These are phyloP conservation scores for Petromus typicus DNA, from an alignment of 2,113 vertebrate genomes.

Conservation along the genomic window DNA sequence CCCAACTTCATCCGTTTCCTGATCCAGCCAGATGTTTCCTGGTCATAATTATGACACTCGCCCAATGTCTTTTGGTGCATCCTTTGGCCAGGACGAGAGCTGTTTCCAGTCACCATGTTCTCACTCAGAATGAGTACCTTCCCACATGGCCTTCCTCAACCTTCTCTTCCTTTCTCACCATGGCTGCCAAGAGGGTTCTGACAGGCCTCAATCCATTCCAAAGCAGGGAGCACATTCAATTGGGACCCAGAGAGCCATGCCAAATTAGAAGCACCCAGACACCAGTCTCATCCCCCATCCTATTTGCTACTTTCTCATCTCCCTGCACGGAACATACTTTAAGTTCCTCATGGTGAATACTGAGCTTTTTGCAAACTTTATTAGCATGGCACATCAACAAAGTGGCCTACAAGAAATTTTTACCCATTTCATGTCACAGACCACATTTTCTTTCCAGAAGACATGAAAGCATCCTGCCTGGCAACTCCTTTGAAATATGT, in stretches of 20 bases:
- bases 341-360: not conserved
- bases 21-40: conserved; percentile 89
- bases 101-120: conserved; percentile 84
- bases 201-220: conserved; percentile 81
- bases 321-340: not conserved
- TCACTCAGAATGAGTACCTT: conserved; percentile 83
- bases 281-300: conserved; percentile 21
- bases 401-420: not conserved
- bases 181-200: conserved; percentile 85
- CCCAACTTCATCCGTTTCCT: conserved; percentile 82
- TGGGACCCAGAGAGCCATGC: conserved; percentile 59
- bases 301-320: conserved; percentile 73
- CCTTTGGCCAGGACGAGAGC: conserved; percentile 84
- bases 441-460: not conserved
- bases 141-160: conserved; percentile 87
- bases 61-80: conserved; percentile 71
- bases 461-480: not conserved
- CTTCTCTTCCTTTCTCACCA: conserved; percentile 90
- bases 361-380: not conserved
- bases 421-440: not conserved
- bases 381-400: not conserved
- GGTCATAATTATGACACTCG: conserved; percentile 78
- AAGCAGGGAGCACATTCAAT: conserved; percentile 54
- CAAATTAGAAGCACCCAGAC: not conserved
- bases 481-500: not conserved